Evolutionary conservation across 2,113 vertebrate species (phyloP), one percentile per base, ranked within the genome.

Genomic region (Synodontis membranacea): DNA sequence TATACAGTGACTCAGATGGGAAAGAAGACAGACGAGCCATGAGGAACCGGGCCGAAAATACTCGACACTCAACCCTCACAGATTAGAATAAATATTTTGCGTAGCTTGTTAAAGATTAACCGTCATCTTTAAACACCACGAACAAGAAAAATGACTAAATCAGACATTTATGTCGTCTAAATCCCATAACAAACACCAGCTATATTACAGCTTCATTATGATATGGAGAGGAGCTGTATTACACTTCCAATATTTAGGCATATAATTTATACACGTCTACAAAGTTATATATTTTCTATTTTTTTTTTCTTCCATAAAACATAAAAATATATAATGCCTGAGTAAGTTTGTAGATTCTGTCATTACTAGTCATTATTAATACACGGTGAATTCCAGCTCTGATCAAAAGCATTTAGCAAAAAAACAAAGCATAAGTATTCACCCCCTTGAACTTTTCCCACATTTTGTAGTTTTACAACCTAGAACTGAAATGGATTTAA

Each of bases 1-100:
- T 93, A 94, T 88, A 94, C 91, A 88, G 84, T 90, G 91, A 94
- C 74, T 87, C 91, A 44, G 56, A 86, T 54, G 85, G 68, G 54
- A 50, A 68, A 39, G 75, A 44, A 76, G 19, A 76, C 50, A 39
- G 31, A 76, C 31, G 56, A 34, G 21, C 10, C 68, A 84, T 28
- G 42, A 52, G 68, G 21, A 52, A 54, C 21, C 70, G 15, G 46
- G n/a, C 1, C 2, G 80, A 62, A 81, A 21, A 42, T 25, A 80
- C 48, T 86, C 31, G 14, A 74, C 12, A 60, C 21, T 60, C 70
- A 56, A 56, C 52, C 78, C 1, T 44, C 34, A 52, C 25, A 66
- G 80, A 37, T 64, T 9, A 42, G 70, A 50, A 76, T 21, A 64
- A 54, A 50, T 39, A 66, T 62, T 39, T 50, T 52, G 15, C 52